phyloP scores from a whole-genome alignment of 2,797 vertebrate genomes.

The Typhlichthys eigenmanni region DNA sequence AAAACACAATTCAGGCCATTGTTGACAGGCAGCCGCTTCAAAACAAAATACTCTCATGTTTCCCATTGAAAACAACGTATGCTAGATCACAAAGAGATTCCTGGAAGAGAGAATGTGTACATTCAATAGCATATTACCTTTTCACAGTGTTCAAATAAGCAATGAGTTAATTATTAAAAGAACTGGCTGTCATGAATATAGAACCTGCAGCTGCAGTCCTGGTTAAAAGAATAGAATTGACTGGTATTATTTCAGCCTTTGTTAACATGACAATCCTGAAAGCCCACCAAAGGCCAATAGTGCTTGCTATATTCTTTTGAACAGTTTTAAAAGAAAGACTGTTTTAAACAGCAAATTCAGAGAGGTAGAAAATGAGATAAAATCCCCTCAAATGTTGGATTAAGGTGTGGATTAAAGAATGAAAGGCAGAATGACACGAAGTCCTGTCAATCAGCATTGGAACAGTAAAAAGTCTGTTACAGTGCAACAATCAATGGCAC shows the following conservation, averaged over 20 bases:
- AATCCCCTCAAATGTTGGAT: constrained; percentile 29
- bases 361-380: constrained; percentile 29
- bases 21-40: constrained; percentile 28
- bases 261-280: constrained; percentile 46
- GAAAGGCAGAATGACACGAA: constrained; percentile 42
- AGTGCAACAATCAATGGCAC: constrained; percentile 52
- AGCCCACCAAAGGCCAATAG: constrained; percentile 32
- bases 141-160: neutral
- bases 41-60: constrained; percentile 6
- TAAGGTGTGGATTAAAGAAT: constrained; percentile 41
- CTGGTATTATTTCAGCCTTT: constrained; percentile 39
- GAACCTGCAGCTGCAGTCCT: constrained; percentile 1
- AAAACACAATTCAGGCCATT: constrained; percentile 15
- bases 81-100: neutral
- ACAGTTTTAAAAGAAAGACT: constrained; percentile 26
- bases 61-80: constrained; percentile 10
- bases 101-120: neutral
- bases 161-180: neutral
- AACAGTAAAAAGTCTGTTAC: constrained; percentile 29
- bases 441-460: constrained; percentile 64
- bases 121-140: neutral
- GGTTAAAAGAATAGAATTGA: constrained; percentile 27
- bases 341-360: constrained; percentile 1
- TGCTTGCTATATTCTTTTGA: constrained; percentile 23
- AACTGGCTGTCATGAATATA: constrained; percentile 19